phyloP scores from a whole-genome alignment of 2,113 vertebrate species.

The Oophaga pumilio region DNA sequence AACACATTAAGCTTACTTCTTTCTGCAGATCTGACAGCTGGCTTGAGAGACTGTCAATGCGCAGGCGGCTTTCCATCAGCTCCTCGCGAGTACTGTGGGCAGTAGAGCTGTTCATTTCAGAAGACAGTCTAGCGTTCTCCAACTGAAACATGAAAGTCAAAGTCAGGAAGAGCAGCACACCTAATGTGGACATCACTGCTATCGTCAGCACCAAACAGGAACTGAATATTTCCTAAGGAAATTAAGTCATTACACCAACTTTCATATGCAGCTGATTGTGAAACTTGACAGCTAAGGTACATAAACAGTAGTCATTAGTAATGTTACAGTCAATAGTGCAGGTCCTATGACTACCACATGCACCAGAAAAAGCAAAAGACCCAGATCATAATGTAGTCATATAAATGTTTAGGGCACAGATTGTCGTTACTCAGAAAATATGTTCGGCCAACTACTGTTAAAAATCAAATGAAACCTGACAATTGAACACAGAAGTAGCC shows the following conservation, averaged over 20 bases:
- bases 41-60: slow-evolving; percentile 79
- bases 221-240: slow-evolving; percentile 12
- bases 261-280: background rate
- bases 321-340: too few relatives aligned
- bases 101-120: slow-evolving; percentile 81
- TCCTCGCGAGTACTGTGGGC: slow-evolving; percentile 81
- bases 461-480: too few relatives aligned
- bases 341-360: too few relatives aligned
- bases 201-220: slow-evolving; percentile 7
- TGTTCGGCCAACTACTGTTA: too few relatives aligned
- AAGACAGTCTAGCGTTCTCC: slow-evolving; percentile 79
- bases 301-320: too few relatives aligned
- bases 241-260: background rate
- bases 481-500: background rate
- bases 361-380: too few relatives aligned
- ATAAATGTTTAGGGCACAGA: too few relatives aligned
- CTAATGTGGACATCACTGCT: background rate
- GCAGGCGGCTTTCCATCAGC: slow-evolving; percentile 78
- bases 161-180: slow-evolving; percentile 11
- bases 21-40: slow-evolving; percentile 83
- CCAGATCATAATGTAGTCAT: too few relatives aligned
- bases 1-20: slow-evolving; percentile 71
- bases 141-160: slow-evolving; percentile 69
- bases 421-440: too few relatives aligned
- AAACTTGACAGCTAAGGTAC: background rate